A percentile compares a stretch with the other conserved stretches of the same genome.
phyloP scores from a whole-genome alignment of 2,888 invertebrate genomes.

The Eristalinus aeneus region DNA sequence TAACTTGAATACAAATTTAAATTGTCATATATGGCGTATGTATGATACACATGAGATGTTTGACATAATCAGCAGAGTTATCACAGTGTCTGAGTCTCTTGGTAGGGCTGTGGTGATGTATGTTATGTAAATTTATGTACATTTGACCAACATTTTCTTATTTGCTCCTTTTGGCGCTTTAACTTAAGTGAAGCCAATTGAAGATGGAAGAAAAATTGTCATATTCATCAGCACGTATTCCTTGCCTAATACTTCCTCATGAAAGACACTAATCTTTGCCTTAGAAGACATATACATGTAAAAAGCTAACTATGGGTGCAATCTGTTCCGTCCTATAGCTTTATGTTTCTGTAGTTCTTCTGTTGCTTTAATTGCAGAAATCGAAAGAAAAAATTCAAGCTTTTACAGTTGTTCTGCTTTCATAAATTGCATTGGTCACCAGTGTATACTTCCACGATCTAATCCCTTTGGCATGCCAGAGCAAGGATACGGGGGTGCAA shows the following conservation, averaged over 20 bases:
- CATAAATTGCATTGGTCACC: constrained; percentile 64
- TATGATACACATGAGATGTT: not conserved
- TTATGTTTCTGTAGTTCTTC: no score
- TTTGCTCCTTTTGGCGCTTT: not conserved
- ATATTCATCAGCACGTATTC: constrained; percentile 4
- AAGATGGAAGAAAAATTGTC: not conserved
- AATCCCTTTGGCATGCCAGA: constrained; percentile 29
- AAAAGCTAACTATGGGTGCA: no score
- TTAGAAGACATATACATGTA: no score
- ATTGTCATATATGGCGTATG: no score
- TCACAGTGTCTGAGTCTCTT: constrained; percentile 12
- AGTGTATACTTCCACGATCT: constrained; percentile 50
- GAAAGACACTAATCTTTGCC: constrained; percentile 51
- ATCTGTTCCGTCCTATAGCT: no score
- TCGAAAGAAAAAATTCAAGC: constrained; percentile 13
- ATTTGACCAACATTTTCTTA: constrained; percentile 21
- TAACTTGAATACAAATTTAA: not conserved
- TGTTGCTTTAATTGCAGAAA: not conserved
- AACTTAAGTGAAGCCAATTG: not conserved
- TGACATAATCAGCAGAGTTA: not conserved
- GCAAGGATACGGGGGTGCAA: constrained; percentile 20
- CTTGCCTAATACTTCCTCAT: constrained; percentile 37
- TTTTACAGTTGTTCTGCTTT: constrained; percentile 52
- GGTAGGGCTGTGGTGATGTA: not conserved
- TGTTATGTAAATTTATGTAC: constrained; percentile 56